Percentiles rank a stretch among this genome's conserved stretches.
Evolutionary conservation across 2,888 invertebrate genomes (phyloP).

Genomic region (Barypeithes pellucidus): DNA sequence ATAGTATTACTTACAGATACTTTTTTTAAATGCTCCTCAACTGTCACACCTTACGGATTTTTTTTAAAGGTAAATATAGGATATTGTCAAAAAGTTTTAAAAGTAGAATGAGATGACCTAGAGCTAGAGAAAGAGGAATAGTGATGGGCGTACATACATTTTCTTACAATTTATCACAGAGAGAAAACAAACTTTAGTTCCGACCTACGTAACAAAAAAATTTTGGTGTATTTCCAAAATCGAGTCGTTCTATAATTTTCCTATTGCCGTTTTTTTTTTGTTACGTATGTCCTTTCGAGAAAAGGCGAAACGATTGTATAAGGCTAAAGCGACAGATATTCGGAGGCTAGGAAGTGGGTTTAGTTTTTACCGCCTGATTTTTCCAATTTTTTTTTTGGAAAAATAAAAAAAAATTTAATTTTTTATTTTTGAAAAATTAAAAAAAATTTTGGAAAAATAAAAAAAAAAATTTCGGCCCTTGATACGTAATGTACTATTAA

Average conservation of each 20-base stretch:
- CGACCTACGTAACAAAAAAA: slow-evolving; percentile 14
- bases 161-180: slow-evolving; percentile 52
- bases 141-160: slow-evolving; percentile 38
- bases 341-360: too few relatives aligned
- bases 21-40: too few relatives aligned
- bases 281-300: slow-evolving; percentile 7
- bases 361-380: too few relatives aligned
- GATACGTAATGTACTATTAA: too few relatives aligned
- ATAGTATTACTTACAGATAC: too few relatives aligned
- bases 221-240: background rate
- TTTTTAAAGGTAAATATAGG: background rate
- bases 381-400: too few relatives aligned
- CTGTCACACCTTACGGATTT: background rate
- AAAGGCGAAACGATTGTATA: slow-evolving; percentile 22
- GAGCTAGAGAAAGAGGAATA: slow-evolving; percentile 2
- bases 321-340: slow-evolving; percentile 10
- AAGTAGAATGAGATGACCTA: slow-evolving; percentile 35
- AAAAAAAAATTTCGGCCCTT: too few relatives aligned
- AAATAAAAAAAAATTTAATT: too few relatives aligned
- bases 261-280: background rate
- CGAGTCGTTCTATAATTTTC: background rate
- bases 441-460: too few relatives aligned
- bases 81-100: slow-evolving; percentile 36
- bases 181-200: slow-evolving; percentile 40
- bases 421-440: too few relatives aligned